Conservation (phyloP, 1,140 invertebrate genomes). For the Phenacoccus solenopsis region DNA sequence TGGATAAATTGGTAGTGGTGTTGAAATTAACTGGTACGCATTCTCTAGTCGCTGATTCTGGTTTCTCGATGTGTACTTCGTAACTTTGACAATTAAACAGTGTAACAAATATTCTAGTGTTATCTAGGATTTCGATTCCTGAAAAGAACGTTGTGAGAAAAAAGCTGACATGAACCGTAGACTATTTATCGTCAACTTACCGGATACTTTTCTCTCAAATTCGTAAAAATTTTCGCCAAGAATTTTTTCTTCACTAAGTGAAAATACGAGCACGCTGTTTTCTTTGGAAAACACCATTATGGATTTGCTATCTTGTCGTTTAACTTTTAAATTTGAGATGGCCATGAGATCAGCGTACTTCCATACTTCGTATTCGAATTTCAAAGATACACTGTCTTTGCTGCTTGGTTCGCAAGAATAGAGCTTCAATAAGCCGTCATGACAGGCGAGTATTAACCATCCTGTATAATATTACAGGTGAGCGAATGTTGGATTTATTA, state of each 20-base stretch:
- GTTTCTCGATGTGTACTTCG: not conserved
- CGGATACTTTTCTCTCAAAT: not conserved
- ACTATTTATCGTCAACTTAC: not conserved
- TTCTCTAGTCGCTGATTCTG: not conserved
- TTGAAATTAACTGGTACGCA: not conserved
- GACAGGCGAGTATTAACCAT: not conserved
- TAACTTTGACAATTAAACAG: not conserved
- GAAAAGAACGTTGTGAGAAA: not conserved
- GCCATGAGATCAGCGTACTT: not conserved
- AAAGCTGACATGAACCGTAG: not conserved
- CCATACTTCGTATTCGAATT: not conserved
- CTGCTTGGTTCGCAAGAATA: not conserved
- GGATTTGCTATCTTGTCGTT: not conserved
- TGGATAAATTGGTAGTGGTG: not conserved
- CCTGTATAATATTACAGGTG: not conserved
- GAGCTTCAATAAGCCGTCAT: not conserved
- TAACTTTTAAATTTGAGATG: not conserved
- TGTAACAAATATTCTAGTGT: not conserved
- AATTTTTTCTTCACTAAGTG: not conserved
- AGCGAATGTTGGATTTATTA: too few relatives aligned
- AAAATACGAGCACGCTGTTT: not conserved
- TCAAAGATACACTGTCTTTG: not conserved
- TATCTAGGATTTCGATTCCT: not conserved
- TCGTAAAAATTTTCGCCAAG: not conserved
- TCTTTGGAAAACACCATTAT: not conserved